These are phyloP conservation scores for Limosa lapponica DNA, from an alignment of 2,797 vertebrate species.

Conservation along the genomic window DNA sequence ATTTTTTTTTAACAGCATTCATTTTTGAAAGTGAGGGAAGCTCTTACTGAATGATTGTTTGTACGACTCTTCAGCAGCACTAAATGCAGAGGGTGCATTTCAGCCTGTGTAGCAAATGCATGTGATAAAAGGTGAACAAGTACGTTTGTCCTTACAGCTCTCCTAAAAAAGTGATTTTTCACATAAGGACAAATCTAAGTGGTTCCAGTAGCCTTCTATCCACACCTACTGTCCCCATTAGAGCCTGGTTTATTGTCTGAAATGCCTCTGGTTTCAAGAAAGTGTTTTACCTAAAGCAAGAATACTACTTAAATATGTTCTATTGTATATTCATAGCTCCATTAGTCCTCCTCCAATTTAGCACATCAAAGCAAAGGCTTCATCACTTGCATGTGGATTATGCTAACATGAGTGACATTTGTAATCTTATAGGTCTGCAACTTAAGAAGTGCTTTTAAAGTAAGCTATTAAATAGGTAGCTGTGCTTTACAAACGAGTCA, in stretches of 20 bases:
- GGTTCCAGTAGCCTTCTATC: slow-evolving; percentile 64
- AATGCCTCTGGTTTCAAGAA: slow-evolving; percentile 84
- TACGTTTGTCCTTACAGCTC: neutral
- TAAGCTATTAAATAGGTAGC: slow-evolving; percentile 82
- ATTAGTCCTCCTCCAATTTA: slow-evolving; percentile 89
- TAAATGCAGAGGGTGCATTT: slow-evolving; percentile 5
- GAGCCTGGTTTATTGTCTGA: slow-evolving; percentile 81
- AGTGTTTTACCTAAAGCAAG: slow-evolving; percentile 88
- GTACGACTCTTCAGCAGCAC: slow-evolving; percentile 46
- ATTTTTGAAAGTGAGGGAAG: slow-evolving; percentile 39
- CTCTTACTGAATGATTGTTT: slow-evolving; percentile 33
- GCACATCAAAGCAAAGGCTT: slow-evolving; percentile 91
- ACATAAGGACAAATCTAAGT: slow-evolving; percentile 67
- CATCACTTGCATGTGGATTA: slow-evolving; percentile 89
- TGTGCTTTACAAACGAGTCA: slow-evolving; percentile 78
- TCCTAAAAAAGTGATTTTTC: slow-evolving; percentile 31
- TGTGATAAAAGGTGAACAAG: slow-evolving; percentile 39
- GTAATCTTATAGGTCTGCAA: slow-evolving; percentile 88
- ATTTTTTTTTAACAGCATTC: slow-evolving; percentile 54
- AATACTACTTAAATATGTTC: slow-evolving; percentile 89
- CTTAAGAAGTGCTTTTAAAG: slow-evolving; percentile 87
- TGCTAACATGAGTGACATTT: slow-evolving; percentile 88
- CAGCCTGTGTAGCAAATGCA: slow-evolving; percentile 20
- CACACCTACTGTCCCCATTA: slow-evolving; percentile 72
- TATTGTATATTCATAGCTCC: slow-evolving; percentile 93